Base-by-base conservation (phyloP, 2,888 invertebrate genomes). In the Drosophila tripunctata region DNA sequence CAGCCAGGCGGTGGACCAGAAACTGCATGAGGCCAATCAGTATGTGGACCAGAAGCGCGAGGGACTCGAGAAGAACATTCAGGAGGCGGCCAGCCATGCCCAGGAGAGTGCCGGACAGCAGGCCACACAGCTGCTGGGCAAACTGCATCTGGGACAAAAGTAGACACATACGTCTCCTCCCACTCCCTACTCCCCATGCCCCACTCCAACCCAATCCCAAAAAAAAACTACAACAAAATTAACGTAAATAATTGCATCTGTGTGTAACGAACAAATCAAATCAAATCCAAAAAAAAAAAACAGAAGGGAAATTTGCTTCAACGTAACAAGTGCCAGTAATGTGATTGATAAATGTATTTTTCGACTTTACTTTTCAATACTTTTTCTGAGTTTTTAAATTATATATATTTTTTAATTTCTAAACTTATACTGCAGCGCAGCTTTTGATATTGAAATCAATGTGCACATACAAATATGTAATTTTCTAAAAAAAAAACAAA, bases 21-120 rank as follows among this genome's bases (percentile, higher is more conserved):
- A 94, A 91, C 89, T 95, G 79, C 93, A 93, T 84, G 93, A 94
- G 64, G 93, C 94, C 21, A 94, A 94, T 87, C 93, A 94, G 81
- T 94, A 92, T 87, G 90, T 94, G 61, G 94, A 92, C 82, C 93
- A 93, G 73, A 94, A 94, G 88, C 92, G 93, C 30, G 93, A 88
- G 56, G 82, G 87, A 27, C 75, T 91, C 36, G 90, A 90, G 71
- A 90, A 91, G 90, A 84, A 76, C 30, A 64, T 91, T 5, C 90
- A 90, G 24, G 91, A 92, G 19, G 79, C 78, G 45, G 84, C 91
- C 36, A 66, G 77, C 17, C 86, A 86, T 47, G 90, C 90, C 33
- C 90, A 91, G 64, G 90, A 91, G 21, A 70, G 81, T 4, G 90
- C 90, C 58, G 87, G 88, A 0, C 84, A 89, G 38, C 88, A 90